Base-by-base conservation (phyloP, 2,113 vertebrate species). In the Equus przewalskii region DNA sequence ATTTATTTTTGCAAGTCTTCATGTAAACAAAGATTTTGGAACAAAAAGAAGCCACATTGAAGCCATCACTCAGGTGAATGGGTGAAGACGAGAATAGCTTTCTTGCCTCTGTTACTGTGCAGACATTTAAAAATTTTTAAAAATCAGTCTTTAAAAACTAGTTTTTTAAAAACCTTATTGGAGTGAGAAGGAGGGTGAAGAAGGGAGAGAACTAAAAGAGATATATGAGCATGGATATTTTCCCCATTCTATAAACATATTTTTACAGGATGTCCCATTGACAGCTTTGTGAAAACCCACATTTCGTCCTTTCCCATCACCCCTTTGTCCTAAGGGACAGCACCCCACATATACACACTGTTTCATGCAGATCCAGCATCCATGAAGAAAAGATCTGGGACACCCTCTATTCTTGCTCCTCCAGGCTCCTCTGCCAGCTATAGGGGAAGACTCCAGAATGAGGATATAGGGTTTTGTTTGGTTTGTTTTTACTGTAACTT, bases 401-500 rank as follows among this genome's bases (percentile, higher is more conserved):
- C 15, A 1, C 2, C 12, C 4, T 36, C 30, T 30, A 0, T 5
- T 58, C 16, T 22, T 30, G 14, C n/a, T 72, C 16, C 2, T 2
- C 3, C 9, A 13, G 16, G 1, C 69, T 46, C 51, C 51, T 76
- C 58, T 33, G 36, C 36, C 56, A 72, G 58, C 18, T 51, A 3
- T 9, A 8, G 36, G 7, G 33, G 15, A 54, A 30, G 24, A 33
- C 0, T 13, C 9, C 28, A 72, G 54, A 21, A 26, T 19, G 56
- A 67, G 64, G 56, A 36, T 33, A 12, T 26, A 46, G 22, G 22
- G 12, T 46, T 70, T 81, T 16, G 0, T n/a, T 72, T 36, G 24
- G 7, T 82, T 64, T 82, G 7, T 54, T 46, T 46, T 60, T 44
- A 62, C 16, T 87, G 46, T 1, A 36, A 44, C 46, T 80, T n/a